Percentiles rank a stretch among this genome's conserved stretches.
These are phyloP conservation scores for Epinephelus malabaricus DNA, from an alignment of 2,797 vertebrate species.

Conservation along the genomic window DNA sequence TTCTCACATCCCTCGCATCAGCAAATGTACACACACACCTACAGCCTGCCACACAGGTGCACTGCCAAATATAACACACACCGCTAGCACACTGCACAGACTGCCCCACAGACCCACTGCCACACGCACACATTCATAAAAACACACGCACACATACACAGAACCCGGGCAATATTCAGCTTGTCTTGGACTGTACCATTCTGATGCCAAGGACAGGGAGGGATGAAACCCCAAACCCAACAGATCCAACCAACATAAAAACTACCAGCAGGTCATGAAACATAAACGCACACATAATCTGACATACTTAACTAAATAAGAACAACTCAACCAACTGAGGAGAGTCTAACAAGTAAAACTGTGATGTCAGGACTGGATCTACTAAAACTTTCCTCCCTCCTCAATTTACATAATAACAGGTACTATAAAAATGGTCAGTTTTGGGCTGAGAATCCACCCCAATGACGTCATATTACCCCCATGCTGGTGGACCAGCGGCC, in stretches of 20 bases:
- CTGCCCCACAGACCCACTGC: slow-evolving; percentile 69
- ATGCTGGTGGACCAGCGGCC: slow-evolving; percentile 23
- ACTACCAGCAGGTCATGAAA: slow-evolving; percentile 74
- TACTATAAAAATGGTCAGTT: slow-evolving; percentile 35
- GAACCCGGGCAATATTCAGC: slow-evolving; percentile 23
- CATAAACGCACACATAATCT: slow-evolving; percentile 3
- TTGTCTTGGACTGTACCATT: slow-evolving; percentile 57
- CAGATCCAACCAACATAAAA: slow-evolving; percentile 42
- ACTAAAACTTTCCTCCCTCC: background rate
- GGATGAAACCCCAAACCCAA: slow-evolving; percentile 28
- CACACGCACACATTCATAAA: slow-evolving; percentile 40
- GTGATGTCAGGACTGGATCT: slow-evolving; percentile 66
- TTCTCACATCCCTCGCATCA: slow-evolving; percentile 11
- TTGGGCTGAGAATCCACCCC: slow-evolving; percentile 8
- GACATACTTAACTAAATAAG: slow-evolving; percentile 10
- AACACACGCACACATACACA: slow-evolving; percentile 35
- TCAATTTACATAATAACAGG: slow-evolving; percentile 16
- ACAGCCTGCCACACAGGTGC: slow-evolving; percentile 63
- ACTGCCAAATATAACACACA: slow-evolving; percentile 73
- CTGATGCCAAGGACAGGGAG: slow-evolving; percentile 73
- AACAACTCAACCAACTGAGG: slow-evolving; percentile 20
- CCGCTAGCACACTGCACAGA: slow-evolving; percentile 59
- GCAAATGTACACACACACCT: slow-evolving; percentile 40
- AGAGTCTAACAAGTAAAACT: slow-evolving; percentile 32
- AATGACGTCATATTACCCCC: slow-evolving; percentile 16